Evolutionary conservation across 1,140 invertebrate genomes (phyloP), one percentile per base, ranked within the genome.

Genomic region (Lasaia peninsularis): DNA sequence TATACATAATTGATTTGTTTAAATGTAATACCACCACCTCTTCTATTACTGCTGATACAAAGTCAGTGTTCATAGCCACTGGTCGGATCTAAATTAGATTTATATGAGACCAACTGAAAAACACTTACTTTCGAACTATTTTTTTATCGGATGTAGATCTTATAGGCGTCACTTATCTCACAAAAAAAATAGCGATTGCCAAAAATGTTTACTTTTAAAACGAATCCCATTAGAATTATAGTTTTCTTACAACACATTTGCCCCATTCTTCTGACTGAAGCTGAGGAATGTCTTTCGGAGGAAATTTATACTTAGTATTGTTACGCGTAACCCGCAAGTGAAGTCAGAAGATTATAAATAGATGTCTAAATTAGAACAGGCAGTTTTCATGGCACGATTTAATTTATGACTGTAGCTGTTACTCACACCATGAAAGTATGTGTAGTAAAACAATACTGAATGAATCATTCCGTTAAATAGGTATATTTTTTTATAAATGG

Each of bases 291-390:
- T 52, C 2, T 8, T 16, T 34, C 16, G 31, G 12, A 16, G 11
- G 20, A 52, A 34, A 34, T 52, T 52, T 14, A 44, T 18, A 44
- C 49, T 50, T n/a, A 24, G 31, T 12, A 51, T 51, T 51, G 50
- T 51, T 51, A 51, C 9, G 48, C 64, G 61, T 58, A 65, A 58
- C 60, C 44, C 55, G 50, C 65, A 28, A 63, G 49, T 80, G 76
- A 78, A 80, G 70, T 82, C 78, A 81, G 70, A 65, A 28, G 57
- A 65, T 68, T 81, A 86, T 70, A 81, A 81, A 81, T 84, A 80
- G 74, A 74, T 65, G 60, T 62, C 62, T 56, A 60, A 73, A 71
- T 73, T 63, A 60, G 55, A 66, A 71, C 69, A 63, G 56, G 64
- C 59, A 66, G 69, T 67, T 74, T 78, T 71, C 69, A 71, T 65